Evolutionary conservation across 2,113 vertebrate species (phyloP).

Genomic region (Trogon melanurus): DNA sequence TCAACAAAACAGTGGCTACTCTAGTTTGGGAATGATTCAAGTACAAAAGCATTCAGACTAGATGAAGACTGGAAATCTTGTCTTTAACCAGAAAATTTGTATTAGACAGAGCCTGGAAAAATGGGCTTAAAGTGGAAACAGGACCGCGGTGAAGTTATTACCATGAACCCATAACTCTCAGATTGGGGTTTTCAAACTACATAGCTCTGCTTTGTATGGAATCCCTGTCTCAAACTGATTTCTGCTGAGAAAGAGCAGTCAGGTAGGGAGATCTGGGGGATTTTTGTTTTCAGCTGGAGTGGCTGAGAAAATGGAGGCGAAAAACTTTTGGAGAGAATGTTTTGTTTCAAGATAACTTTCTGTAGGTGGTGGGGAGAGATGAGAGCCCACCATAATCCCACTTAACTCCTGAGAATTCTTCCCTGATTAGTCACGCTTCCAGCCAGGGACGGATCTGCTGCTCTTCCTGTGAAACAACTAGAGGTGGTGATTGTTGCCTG

Average conservation of each 20-base stretch:
- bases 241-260: background rate
- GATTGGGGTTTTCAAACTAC: background rate
- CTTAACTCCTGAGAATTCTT: conserved; percentile 15
- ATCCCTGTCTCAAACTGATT: background rate
- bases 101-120: background rate
- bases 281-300: background rate
- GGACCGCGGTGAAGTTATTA: background rate
- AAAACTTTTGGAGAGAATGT: background rate
- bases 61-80: background rate
- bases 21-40: background rate
- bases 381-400: background rate
- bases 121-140: background rate
- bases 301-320: background rate
- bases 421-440: background rate
- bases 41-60: background rate
- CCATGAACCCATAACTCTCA: background rate
- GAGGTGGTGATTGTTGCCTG: background rate
- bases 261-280: background rate
- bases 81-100: background rate
- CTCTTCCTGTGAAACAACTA: background rate
- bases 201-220: background rate
- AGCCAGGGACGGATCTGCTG: background rate
- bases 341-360: background rate
- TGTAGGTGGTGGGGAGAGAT: accelerated
- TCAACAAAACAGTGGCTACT: background rate